Evolutionary conservation across 30 jellyfish, hydroid and myxozoan species (phyloP), one percentile per base, ranked within the genome.

Genomic region (Pseudorhiza aurosa): DNA sequence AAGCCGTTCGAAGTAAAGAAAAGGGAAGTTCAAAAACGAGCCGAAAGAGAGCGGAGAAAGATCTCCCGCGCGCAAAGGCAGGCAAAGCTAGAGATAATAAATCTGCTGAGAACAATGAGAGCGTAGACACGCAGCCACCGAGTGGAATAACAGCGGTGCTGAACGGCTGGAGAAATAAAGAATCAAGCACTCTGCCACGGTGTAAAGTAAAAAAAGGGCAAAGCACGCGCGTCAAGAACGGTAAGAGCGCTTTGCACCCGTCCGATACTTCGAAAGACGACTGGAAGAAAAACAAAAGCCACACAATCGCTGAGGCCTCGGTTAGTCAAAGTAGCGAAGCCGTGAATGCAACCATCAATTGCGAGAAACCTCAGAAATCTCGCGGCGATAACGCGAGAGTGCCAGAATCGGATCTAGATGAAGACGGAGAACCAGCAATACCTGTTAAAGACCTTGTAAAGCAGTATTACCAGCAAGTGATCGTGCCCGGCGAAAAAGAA

Each of bases 401-500:
- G 85, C 59, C 17, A 28, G 25, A 18, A 24, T 1, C 59, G 21
- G 74, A 31, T 8, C 42, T 19, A 11, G 59, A 53, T 8, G 65
- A 53, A 4, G 22, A 56, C 32, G 37, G 30, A 6, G 59, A 67
- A 27, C 6, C 42, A 26, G 28, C 36, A 24, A 6, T 80, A n/a
- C 55, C 43, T 8, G 91, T 80, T 5, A 80, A 80, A 50, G 91
- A 80, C 72, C 71, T 30, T 10, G 91, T 80, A 8, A 80, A 65
- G 36, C 68, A 64, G 57, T 80, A 80, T 44, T 68, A 80, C 32
- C 83, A 60, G 11, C 40, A 30, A 1, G 80, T 69, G 25, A 82
- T 71, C 8, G 75, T 68, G 24, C 82, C 94, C 18, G 87, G 86
- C 6, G 87, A 68, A 42, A 71, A 68, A 31, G 94, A 82, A 36